These are phyloP conservation scores for Chloroceryle inda DNA, from an alignment of 2,797 vertebrate species.

Conservation along the genomic window DNA sequence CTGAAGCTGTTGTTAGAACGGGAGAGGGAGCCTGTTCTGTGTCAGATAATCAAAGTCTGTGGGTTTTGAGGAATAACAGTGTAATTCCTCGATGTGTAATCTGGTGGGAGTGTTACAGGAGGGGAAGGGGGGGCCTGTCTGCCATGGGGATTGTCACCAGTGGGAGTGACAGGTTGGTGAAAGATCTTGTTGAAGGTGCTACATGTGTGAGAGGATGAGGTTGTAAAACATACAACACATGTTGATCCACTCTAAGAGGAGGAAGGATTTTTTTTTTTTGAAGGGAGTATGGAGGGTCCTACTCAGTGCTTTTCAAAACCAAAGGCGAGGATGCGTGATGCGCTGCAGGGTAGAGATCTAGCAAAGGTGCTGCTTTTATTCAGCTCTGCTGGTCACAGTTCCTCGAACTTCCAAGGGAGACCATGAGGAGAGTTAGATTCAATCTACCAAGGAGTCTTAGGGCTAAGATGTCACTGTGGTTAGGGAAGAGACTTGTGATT, in stretches of 20 bases:
- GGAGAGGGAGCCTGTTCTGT: neutral
- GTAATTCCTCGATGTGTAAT: neutral
- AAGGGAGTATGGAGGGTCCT: neutral
- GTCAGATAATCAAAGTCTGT: neutral
- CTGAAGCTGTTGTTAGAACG: neutral
- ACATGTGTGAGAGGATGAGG: neutral
- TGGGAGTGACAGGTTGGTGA: neutral
- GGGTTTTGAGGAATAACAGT: neutral
- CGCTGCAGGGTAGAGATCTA: neutral
- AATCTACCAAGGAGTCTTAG: neutral
- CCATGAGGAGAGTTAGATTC: neutral
- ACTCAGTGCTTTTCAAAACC: neutral
- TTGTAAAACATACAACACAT: fast-evolving
- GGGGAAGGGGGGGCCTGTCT: neutral
- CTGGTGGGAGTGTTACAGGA: no score
- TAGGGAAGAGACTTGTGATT: neutral
- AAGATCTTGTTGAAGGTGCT: neutral
- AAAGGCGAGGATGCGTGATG: neutral
- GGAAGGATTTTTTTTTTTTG: neutral
- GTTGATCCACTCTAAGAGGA: neutral
- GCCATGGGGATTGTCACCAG: neutral
- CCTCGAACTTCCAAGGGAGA: neutral
- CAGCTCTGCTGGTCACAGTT: neutral
- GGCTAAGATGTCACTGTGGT: neutral
- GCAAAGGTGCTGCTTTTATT: neutral